Conservation (phyloP, 1,140 invertebrate genomes). For the Cyrtorhinus lividipennis region DNA sequence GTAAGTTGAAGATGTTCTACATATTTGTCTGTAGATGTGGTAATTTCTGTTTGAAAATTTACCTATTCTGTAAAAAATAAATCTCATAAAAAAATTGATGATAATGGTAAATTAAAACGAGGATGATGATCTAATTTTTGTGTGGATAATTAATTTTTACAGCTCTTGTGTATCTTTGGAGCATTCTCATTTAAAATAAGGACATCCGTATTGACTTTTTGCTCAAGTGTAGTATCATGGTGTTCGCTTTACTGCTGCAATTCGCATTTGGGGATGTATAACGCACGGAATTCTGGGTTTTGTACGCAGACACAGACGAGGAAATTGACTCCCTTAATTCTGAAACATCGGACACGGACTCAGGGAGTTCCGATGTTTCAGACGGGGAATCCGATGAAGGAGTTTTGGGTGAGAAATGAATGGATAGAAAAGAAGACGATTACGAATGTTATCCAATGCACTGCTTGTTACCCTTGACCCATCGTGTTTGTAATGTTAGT, state of each 20-base stretch:
- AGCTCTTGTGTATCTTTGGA: too few relatives aligned
- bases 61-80: background rate
- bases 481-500: too few relatives aligned
- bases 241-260: too few relatives aligned
- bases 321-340: constrained; percentile 19
- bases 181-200: too few relatives aligned
- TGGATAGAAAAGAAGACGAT: too few relatives aligned
- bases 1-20: too few relatives aligned
- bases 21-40: too few relatives aligned
- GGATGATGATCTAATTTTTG: too few relatives aligned
- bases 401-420: constrained; percentile 14
- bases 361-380: constrained; percentile 21
- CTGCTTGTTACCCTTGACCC: background rate
- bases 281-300: background rate
- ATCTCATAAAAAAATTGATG: background rate
- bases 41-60: constrained; percentile 1
- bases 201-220: constrained; percentile 5
- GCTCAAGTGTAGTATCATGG: too few relatives aligned
- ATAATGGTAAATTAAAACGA: too few relatives aligned
- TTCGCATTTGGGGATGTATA: too few relatives aligned
- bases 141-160: too few relatives aligned
- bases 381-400: constrained; percentile 16
- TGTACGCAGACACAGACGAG: constrained; percentile 17
- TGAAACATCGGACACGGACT: constrained; percentile 21
- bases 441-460: constrained; percentile 2